Base-by-base conservation (phyloP, 2,888 invertebrate genomes). In the Stenichneumon culpator region DNA sequence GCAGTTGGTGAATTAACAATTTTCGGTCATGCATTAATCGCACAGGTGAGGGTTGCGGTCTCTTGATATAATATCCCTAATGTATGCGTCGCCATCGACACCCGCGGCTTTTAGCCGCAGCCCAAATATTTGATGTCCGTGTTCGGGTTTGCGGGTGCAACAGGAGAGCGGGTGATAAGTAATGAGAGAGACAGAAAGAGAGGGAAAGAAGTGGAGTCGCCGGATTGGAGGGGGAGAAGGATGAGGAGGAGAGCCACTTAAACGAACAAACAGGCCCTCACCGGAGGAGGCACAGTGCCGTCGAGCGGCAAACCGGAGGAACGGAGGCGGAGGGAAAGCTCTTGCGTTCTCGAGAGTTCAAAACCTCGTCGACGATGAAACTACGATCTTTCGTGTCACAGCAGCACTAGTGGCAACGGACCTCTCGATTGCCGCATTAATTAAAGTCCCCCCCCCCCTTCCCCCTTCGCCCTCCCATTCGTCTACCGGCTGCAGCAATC, bases 121-220 rank as follows among this genome's bases (percentile, higher is more conserved):
- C 63, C 77, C 82, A 84, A 86, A 87, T 87, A 86, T 87, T 87
- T 87, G 84, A 87, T 84, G 81, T 81, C 75, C 84, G 80, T 69
- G 73, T 85, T 78, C 79, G 75, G 72, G 82, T 75, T 79, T 14
- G 63, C 52, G 57, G 39, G 25, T 39, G 32, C 39, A 65, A 63
- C 63, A 74, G 63, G 50, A 32, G 25, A 47, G 9, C 39, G 47
- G 60, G 32, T 36, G 19, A 25, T 25, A 11, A 54, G 54, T n/a
- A 22, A 36, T 28, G 36, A 14, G 36, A 19, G 47, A 3, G 72
- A 36, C 68, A 25, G 47, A 39, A 50, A 32, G 65, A 39, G 50
- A 25, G 39, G 39, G 67, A 69, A 67, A 6, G 60, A 28, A 54
- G 77, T 36, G 50, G 60, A 60, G 60, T 60, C 25, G 28, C 19